These are phyloP conservation scores for Typhlichthys eigenmanni DNA, from an alignment of 2,797 vertebrate species.

Conservation along the genomic window DNA sequence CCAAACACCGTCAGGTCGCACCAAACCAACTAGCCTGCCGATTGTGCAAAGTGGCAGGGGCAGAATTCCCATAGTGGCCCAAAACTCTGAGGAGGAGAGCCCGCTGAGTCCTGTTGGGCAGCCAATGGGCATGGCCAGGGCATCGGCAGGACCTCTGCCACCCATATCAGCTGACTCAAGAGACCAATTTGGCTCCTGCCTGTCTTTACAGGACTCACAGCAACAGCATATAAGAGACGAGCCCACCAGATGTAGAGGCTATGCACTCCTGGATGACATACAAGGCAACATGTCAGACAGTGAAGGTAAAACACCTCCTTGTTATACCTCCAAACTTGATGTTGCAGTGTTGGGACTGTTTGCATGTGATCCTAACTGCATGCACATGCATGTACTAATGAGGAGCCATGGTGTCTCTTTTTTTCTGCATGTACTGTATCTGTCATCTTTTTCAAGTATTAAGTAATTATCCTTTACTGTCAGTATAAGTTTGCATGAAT, in stretches of 20 bases:
- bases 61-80: slow-evolving; percentile 94
- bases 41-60: slow-evolving; percentile 95
- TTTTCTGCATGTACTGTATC: slow-evolving; percentile 53
- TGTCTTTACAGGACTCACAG: slow-evolving; percentile 91
- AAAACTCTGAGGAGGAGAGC: slow-evolving; percentile 99
- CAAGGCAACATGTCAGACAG: slow-evolving; percentile 98
- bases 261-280: slow-evolving; percentile 97
- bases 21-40: slow-evolving; percentile 95
- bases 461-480: slow-evolving; percentile 30
- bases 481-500: slow-evolving; percentile 42
- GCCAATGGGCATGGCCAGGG: slow-evolving; percentile 99
- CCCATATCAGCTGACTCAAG: slow-evolving; percentile 97
- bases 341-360: slow-evolving; percentile 73
- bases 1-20: slow-evolving; percentile 89
- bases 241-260: slow-evolving; percentile 88
- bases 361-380: slow-evolving; percentile 71
- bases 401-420: slow-evolving; percentile 34
- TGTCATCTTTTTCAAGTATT: slow-evolving; percentile 15
- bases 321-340: slow-evolving; percentile 50
- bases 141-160: slow-evolving; percentile 94
- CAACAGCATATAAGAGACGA: slow-evolving; percentile 97
- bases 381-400: slow-evolving; percentile 62
- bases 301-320: slow-evolving; percentile 91
- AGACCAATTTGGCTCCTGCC: slow-evolving; percentile 98
- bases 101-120: slow-evolving; percentile 97